Evolutionary conservation across 2,797 vertebrate genomes (phyloP), one percentile per base, ranked within the genome.

Genomic region (Cetoscarus ocellatus): DNA sequence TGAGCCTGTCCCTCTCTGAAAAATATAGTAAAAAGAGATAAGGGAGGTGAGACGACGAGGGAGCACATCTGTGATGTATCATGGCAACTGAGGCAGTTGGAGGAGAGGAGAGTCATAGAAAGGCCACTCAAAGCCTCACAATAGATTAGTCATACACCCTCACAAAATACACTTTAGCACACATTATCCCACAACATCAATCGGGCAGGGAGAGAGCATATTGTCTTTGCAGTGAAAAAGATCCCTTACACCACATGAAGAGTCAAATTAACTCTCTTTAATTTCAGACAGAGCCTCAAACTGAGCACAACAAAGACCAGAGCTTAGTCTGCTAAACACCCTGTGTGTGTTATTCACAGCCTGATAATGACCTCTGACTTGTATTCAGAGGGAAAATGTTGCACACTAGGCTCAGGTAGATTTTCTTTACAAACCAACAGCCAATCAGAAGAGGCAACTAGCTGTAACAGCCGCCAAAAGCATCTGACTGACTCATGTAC

Each of bases 31-130:
- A 70, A 66, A 80, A 60, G 54, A 63, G 74, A 81, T 70, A 73
- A 79, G 45, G 67, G 70, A 79, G 79, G 75, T 77, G 72, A 83
- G 64, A 75, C 59, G 79, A 71, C 68, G 50, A 70, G 71, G 70
- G 87, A 88, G 82, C 52, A 72, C 75, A 71, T 69, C 84, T 79
- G 85, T 67, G 79, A 82, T 76, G 88, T 85, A 86, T 89, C 86
- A 88, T 85, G 86, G 90, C 90, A 92, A 92, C 86, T 54, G 79
- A 90, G 75, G 84, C 83, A 86, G 87, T 88, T 75, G 84, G 82
- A 90, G 80, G 59, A 86, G 70, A 84, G 78, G 66, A 56, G 77
- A 75, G 82, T 83, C 83, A 80, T 74, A 75, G 61, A 74, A 85
- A 86, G 83, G 82, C 83, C 83, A 70, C 70, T 79, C 79, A 80